Conservation (phyloP, 2,113 vertebrate species). For the Ageneiosus marmoratus region DNA sequence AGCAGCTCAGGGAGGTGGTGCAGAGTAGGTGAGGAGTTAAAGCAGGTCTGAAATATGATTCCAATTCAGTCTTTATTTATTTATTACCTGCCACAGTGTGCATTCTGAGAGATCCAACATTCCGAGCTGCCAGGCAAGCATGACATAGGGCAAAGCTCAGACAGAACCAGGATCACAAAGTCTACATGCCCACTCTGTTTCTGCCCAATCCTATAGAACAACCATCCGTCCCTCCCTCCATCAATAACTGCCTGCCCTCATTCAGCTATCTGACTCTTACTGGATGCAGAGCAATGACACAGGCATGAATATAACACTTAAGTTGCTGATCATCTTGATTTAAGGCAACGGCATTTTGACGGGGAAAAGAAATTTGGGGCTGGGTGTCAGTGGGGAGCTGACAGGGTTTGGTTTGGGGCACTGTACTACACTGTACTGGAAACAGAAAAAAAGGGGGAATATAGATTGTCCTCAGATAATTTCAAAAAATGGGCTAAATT, state of each 20-base stretch:
- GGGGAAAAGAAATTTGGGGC: neutral
- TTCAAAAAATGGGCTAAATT: neutral
- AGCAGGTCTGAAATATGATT: conserved; percentile 41
- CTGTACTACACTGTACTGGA: neutral
- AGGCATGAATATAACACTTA: conserved; percentile 1
- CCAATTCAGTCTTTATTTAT: conserved; percentile 43
- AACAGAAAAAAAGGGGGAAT: neutral
- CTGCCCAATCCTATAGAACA: neutral
- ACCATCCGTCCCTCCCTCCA: neutral
- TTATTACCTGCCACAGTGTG: conserved; percentile 37
- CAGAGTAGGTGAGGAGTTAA: conserved; percentile 21
- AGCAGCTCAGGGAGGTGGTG: conserved; percentile 5
- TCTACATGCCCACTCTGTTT: conserved; percentile 22
- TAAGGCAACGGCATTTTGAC: neutral
- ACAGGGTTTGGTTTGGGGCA: neutral
- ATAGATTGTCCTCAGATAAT: neutral
- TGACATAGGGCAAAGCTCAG: conserved; percentile 17
- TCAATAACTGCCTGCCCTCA: neutral
- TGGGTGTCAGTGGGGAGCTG: neutral
- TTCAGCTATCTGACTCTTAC: neutral
- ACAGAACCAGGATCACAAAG: conserved; percentile 7
- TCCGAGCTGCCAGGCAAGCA: conserved; percentile 19
- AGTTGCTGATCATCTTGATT: neutral
- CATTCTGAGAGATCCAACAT: conserved; percentile 32
- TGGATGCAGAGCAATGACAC: conserved; percentile 4